Conservation (phyloP, 1,140 invertebrate genomes). For the Neodiprion fabricii region DNA sequence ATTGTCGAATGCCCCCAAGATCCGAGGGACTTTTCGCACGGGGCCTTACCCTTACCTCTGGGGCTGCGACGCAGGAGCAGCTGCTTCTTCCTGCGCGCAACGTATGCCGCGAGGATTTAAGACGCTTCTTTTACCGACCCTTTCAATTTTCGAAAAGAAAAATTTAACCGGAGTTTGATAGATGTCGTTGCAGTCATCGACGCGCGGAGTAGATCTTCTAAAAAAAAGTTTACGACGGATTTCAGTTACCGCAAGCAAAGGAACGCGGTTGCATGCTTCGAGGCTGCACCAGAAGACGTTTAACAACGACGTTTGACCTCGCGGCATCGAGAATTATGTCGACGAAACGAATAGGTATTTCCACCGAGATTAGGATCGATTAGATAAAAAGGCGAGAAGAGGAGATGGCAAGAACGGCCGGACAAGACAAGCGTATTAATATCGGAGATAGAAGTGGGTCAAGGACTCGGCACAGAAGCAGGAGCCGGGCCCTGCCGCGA, state of each 20-base stretch:
- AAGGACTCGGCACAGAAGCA: conserved; percentile 40
- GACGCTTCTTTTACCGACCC: neutral
- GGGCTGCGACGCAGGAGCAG: neutral
- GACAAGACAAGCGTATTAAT: conserved; percentile 30
- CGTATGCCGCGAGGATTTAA: too few species aligned
- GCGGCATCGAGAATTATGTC: too few species aligned
- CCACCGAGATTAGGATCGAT: neutral
- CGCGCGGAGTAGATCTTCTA: too few species aligned
- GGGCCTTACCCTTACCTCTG: conserved; percentile 8
- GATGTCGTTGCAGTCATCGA: neutral
- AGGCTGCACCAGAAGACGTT: neutral
- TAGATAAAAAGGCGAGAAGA: neutral
- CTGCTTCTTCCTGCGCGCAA: neutral
- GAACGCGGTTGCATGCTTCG: neutral
- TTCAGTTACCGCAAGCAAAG: neutral
- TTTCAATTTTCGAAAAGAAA: neutral
- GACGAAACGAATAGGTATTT: too few species aligned
- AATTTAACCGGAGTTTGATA: neutral
- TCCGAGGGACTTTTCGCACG: conserved; percentile 37
- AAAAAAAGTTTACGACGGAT: too few species aligned
- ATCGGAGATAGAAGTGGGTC: conserved; percentile 41
- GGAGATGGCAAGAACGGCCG: neutral
- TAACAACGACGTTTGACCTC: neutral
- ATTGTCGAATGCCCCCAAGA: conserved; percentile 21
- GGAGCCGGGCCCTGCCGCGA: neutral